Conservation (phyloP, 2,113 vertebrate genomes). For the Strix uralensis region DNA sequence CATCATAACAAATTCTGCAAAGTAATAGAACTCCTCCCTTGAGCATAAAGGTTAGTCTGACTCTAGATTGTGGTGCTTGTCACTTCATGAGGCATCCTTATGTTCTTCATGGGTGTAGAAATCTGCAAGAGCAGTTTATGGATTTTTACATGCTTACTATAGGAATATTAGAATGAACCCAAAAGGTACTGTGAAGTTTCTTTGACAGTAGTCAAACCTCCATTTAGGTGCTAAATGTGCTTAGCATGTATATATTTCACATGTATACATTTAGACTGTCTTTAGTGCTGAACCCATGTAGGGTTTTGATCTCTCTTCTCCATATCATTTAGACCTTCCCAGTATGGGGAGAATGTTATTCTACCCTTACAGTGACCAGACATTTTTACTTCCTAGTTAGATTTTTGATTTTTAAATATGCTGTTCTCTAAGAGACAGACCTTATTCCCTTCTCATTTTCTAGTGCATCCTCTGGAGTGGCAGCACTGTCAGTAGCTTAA, state of each 20-base stretch:
- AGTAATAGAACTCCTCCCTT: background rate
- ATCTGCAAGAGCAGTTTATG: background rate
- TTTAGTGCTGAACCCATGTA: background rate
- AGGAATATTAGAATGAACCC: background rate
- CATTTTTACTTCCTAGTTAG: background rate
- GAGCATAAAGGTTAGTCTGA: background rate
- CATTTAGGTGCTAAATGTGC: background rate
- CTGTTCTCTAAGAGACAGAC: background rate
- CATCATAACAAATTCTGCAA: background rate
- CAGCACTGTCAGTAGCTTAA: background rate
- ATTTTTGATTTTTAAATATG: background rate
- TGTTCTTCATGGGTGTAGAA: background rate
- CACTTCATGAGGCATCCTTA: background rate
- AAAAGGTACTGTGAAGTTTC: background rate
- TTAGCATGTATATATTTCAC: background rate
- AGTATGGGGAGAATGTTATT: background rate
- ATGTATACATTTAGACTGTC: background rate
- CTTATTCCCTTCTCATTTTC: background rate
- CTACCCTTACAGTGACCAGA: background rate
- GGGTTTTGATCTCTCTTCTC: background rate
- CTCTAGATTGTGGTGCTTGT: background rate
- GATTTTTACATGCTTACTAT: background rate
- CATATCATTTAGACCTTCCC: background rate
- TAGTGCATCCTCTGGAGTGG: background rate
- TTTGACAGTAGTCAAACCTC: fast-evolving